These are phyloP conservation scores for Halichondria panicea DNA, from an alignment of 37 sponge, comb jelly and placozoan species.

Conservation along the genomic window DNA sequence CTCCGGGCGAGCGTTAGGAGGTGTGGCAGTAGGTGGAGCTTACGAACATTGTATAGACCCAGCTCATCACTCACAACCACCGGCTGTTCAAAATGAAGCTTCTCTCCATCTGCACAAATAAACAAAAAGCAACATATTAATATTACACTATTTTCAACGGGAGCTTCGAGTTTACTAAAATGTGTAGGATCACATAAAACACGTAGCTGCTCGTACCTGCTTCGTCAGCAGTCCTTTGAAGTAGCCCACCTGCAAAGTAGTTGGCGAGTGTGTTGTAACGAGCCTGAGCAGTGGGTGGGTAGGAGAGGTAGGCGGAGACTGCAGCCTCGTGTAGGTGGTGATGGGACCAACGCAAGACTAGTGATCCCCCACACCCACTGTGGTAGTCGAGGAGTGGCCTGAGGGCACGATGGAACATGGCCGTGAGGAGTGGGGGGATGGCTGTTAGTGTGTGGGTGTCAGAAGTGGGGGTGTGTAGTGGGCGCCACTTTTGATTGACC, in stretches of 20 bases:
- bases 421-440: slow-evolving; percentile 55
- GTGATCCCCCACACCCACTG: slow-evolving; percentile 26
- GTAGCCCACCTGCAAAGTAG: too few species aligned
- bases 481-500: not conserved
- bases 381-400: slow-evolving; percentile 25
- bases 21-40: slow-evolving; percentile 69
- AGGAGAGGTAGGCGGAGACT: slow-evolving; percentile 21
- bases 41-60: slow-evolving; percentile 57
- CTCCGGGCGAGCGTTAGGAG: slow-evolving; percentile 26
- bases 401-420: slow-evolving; percentile 49
- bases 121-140: not conserved
- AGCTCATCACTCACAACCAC: slow-evolving; percentile 16
- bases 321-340: slow-evolving; percentile 21
- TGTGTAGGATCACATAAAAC: too few species aligned
- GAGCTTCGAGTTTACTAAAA: not conserved
- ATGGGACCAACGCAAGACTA: slow-evolving; percentile 39
- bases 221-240: too few species aligned
- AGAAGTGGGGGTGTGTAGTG: not conserved
- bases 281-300: too few species aligned
- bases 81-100: slow-evolving; percentile 25
- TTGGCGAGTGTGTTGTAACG: too few species aligned
- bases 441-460: not conserved
- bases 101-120: not conserved
- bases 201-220: too few species aligned
- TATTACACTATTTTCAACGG: not conserved